Evolutionary conservation across 2,113 vertebrate genomes (phyloP), one percentile per base, ranked within the genome.

Genomic region (Pelecanoides urinatrix): DNA sequence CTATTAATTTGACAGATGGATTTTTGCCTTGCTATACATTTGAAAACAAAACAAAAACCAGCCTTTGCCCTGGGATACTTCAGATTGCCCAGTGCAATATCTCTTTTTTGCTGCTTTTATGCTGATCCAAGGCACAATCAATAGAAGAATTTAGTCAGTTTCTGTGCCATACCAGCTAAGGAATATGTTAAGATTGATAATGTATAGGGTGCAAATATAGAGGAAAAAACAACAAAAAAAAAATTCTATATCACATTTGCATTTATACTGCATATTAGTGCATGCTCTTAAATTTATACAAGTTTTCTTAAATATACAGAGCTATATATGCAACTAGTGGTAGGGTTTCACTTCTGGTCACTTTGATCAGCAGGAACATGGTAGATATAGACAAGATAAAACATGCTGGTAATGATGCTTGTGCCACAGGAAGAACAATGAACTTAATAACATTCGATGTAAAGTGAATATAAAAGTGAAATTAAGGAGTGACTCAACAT

Each of bases 21-120:
- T 73, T 96, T 96, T 91, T 94, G 52, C 81, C 94, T 96, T 94
- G 78, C 42, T 71, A 47, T 77, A 36, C 59, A 56, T 80, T 86
- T 89, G 90, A 90, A 91, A 95, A 79, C 25, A 61, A 91, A 82
- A 42, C 53, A 62, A 94, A 95, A 77, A 2, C 0, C 70, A 88
- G 62, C 38, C 13, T 93, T 92, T 85, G 45, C 53, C 68, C 58
- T 76, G 36, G 77, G 78, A 85, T 70, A 73, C 45, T 78, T 92
- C 40, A 91, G 77, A 68, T 26, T 68, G 30, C 61, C 49, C 27
- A 29, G 49, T 45, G 49, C 53, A 94, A 44, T 75, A 47, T 13
- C 40, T 68, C 21, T 75, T 44, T 79, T 21, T 61, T 78, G 49
- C 17, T 96, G 71, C 36, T 92, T 92, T 92, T 81, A 68, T 72